Conservation (phyloP, 2,113 vertebrate genomes). For the Brachyhypopomus gauderio region DNA sequence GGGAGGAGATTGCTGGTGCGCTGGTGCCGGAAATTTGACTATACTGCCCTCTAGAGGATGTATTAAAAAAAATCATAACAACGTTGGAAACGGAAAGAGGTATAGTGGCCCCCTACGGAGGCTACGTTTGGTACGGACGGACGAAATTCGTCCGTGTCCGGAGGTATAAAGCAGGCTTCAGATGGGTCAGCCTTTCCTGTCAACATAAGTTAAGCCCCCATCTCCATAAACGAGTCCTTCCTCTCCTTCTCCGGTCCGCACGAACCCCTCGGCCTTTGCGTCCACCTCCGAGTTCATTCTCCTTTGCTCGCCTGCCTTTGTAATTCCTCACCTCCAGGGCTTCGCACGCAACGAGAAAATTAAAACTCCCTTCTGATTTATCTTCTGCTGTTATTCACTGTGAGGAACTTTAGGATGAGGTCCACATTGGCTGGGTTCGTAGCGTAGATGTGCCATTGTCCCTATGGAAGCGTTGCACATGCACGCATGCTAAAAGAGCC, state of each 20-base stretch:
- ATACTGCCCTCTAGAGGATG: no score
- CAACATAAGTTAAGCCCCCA: slow-evolving; percentile 3
- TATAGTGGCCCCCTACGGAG: no score
- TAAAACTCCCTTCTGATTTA: slow-evolving; percentile 55
- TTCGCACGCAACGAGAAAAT: slow-evolving; percentile 54
- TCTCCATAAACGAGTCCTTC: neutral
- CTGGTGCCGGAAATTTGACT: no score
- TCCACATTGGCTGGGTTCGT: neutral
- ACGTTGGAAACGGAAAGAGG: no score
- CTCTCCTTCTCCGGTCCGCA: neutral
- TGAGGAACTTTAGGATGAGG: slow-evolving; percentile 1
- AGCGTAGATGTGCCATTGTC: neutral
- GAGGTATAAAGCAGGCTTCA: no score
- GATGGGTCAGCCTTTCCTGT: slow-evolving; percentile 31
- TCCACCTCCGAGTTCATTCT: slow-evolving; percentile 35
- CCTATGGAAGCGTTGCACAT: neutral
- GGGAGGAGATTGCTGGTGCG: no score
- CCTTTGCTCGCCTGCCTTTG: slow-evolving; percentile 29
- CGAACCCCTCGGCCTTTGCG: neutral
- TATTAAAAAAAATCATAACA: no score
- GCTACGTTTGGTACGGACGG: no score
- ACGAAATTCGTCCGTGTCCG: no score
- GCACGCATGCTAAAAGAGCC: neutral
- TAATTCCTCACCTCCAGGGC: slow-evolving; percentile 54
- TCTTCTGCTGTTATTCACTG: slow-evolving; percentile 33